Base-by-base conservation (phyloP, 2,113 vertebrate species). In the Athene cunicularia region DNA sequence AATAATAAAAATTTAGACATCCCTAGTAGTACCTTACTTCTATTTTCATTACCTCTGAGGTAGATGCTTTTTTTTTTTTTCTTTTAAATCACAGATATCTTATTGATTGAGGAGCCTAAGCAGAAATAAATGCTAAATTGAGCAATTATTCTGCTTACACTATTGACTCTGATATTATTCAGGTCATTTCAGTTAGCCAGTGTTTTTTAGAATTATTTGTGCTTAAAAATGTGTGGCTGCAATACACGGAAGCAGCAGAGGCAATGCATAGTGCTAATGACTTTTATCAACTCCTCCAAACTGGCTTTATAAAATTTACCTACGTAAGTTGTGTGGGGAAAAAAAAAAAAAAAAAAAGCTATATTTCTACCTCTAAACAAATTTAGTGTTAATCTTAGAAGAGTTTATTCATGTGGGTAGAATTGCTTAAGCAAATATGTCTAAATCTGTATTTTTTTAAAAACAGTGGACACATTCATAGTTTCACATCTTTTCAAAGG, bases 101-200 rank as follows among this genome's bases (percentile, higher is more conserved):
- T 80, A 94, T 93, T 82, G 77, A 93, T 80, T 85, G 67, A 93
- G n/a, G 8, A 88, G 18, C 47, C 67, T 80, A 90, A 90, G 68
- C 53, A 95, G 77, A 95, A 92, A 43, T 80, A 37, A 28, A 62
- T 53, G 26, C 19, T 83, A 89, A 94, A 95, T 30, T 72, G 86
- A 96, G 35, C 80, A 94, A 72, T 93, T 94, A 86, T 83, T 95
- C 52, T n/a, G 49, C 85, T 90, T 90, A 94, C 2, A 26, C 27
- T 92, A 77, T 91, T 88, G 71, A 82, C 62, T 88, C 62, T 28
- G 12, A 28, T 23, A 39, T 95, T 92, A 60, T 92, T 96, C 62
- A 88, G 74, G 43, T 93, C 15, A 90, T 93, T 95, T 97, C 74
- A 90, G 39, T 88, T 77, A 88, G 50, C 35, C 49, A 86, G 14